Percentiles rank a stretch among this genome's conserved stretches.
Conservation (phyloP, 2,113 vertebrate genomes). For the Etia nguti region DNA sequence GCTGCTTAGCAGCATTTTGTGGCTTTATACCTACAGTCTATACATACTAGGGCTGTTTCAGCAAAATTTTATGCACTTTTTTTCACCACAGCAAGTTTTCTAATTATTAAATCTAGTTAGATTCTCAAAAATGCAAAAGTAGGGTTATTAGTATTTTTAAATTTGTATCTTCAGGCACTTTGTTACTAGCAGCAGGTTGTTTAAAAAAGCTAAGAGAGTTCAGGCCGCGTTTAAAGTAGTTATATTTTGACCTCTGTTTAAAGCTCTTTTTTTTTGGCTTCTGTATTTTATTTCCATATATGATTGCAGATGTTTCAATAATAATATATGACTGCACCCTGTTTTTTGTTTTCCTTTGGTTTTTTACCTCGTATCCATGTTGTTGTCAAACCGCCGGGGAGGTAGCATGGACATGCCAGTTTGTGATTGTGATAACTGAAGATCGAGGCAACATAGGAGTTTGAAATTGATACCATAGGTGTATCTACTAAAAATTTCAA, state of each 20-base stretch:
- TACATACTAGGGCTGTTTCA: not conserved
- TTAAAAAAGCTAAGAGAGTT: not conserved
- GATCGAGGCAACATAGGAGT: not conserved
- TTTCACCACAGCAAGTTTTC: not conserved
- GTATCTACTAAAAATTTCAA: not conserved
- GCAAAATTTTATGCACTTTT: not conserved
- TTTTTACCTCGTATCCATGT: not conserved
- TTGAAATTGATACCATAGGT: not conserved
- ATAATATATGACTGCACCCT: not conserved
- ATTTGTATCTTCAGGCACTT: not conserved
- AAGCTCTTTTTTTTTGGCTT: not conserved
- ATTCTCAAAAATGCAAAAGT: not conserved
- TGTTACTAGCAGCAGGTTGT: not conserved
- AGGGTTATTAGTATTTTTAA: not conserved
- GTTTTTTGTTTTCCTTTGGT: not conserved
- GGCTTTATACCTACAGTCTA: slow-evolving; percentile 12
- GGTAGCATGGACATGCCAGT: not conserved
- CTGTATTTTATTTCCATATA: not conserved
- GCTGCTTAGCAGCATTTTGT: slow-evolving; percentile 48
- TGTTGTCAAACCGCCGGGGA: not conserved
- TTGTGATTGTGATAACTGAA: not conserved
- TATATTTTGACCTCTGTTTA: too few relatives aligned
- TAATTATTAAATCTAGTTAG: not conserved
- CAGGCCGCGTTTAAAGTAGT: not conserved
- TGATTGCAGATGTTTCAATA: not conserved